Evolutionary conservation across 92 coral and sea anemone species (phyloP), one percentile per base, ranked within the genome.

Genomic region (Epizoanthus fatuus): DNA sequence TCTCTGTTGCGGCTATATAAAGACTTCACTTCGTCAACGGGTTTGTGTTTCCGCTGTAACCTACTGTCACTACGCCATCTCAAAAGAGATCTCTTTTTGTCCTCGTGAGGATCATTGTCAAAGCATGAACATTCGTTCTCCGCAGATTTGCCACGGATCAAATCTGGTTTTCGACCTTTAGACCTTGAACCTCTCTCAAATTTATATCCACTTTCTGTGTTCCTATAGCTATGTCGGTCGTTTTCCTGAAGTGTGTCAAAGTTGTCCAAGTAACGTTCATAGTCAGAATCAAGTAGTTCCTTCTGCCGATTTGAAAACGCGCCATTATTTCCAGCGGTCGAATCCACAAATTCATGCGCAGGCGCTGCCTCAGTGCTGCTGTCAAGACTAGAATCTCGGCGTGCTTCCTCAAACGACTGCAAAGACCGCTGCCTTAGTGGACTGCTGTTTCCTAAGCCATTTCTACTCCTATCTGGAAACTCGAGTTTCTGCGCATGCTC

Each of bases 371-470:
- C 10, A 77, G 16, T 47, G 10, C n/a, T 11, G 39, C 16, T 64
- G 13, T 10, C 32, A 12, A 40, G 42, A 16, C 63, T 29, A 53
- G 57, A 66, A n/a, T 65, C 70, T 17, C 73, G 54, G 17, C 87
- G 69, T 54, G 94, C 91, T 55, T 94, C 98, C 40, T 92, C 96
- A 64, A 90, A 92, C 14, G 92, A 75, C 72, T 90, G 94, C 35
- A 92, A 89, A 7, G 91, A 71, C 4, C 70, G 89, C 2, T 74
- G 91, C 60, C 75, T 10, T 40, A 44, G 5, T 1, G 16, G 35
- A 57, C 49, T 58, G 6, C 8, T n/a, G 53, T 45, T 19, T 44
- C 64, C 13, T 60, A 4, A n/a, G n/a, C 65, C 82, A 59, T 19
- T 77, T 40, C 29, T 20, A 11, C 57, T 74, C 56, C 47, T 84